These are phyloP conservation scores for Caradrina kadenii DNA, from an alignment of 2,888 invertebrate species.

Conservation along the genomic window DNA sequence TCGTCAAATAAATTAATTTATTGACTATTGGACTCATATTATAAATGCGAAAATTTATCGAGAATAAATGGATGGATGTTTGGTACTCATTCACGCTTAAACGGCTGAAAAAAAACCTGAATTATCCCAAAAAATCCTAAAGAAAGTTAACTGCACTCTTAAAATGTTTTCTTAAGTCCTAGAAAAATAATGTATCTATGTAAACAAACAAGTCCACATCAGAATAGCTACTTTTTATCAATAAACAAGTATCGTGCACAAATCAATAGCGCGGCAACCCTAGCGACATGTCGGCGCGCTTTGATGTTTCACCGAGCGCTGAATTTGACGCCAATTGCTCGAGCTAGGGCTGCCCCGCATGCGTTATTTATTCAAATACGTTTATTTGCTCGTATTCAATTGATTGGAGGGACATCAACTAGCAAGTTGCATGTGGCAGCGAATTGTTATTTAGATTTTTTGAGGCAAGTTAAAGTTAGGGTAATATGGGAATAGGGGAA, in stretches of 20 bases:
- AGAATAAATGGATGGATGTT: no score
- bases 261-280: conserved; percentile 67
- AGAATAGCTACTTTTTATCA: conserved; percentile 35
- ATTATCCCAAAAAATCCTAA: conserved; percentile 12
- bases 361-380: conserved; percentile 81
- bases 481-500: not conserved
- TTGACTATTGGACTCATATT: no score
- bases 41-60: no score
- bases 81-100: no score
- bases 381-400: conserved; percentile 75
- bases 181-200: conserved; percentile 13
- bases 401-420: conserved; percentile 72
- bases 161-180: not conserved
- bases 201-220: conserved; percentile 7
- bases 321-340: conserved; percentile 81
- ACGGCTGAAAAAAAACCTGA: no score
- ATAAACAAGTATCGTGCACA: conserved; percentile 51
- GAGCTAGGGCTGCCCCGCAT: conserved; percentile 71
- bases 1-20: no score
- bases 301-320: conserved; percentile 75
- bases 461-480: conserved; percentile 2
- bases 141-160: not conserved
- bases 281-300: conserved; percentile 68
- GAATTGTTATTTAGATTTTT: conserved; percentile 34
- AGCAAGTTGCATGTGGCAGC: conserved; percentile 35